phyloP scores from a whole-genome alignment of 2,888 invertebrate genomes.

The Imbricaverruca yamaguchii region DNA sequence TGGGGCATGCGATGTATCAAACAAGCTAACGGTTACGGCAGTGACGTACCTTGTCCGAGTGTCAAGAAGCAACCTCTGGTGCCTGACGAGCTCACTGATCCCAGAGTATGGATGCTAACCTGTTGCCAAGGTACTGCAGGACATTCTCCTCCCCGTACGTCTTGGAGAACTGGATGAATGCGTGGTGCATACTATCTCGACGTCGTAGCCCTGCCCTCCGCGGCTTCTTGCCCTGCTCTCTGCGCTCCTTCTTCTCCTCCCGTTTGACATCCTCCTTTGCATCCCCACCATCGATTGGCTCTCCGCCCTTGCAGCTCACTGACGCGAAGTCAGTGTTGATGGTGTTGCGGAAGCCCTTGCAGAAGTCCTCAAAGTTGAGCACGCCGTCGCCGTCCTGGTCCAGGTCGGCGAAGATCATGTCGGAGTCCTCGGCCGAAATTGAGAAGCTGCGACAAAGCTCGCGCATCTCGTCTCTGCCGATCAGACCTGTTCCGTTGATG shows the following conservation, averaged over 20 bases:
- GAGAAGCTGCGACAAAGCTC: slow-evolving; percentile 47
- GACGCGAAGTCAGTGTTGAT: slow-evolving; percentile 35
- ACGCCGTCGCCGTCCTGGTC: slow-evolving; percentile 49
- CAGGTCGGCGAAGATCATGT: slow-evolving; percentile 46
- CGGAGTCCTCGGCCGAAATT: slow-evolving; percentile 42
- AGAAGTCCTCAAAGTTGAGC: slow-evolving; percentile 48
- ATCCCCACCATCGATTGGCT: slow-evolving; percentile 26
- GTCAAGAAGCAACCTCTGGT: too few species aligned
- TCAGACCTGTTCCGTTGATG: slow-evolving; percentile 41
- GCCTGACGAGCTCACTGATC: too few species aligned
- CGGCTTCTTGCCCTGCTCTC: not conserved
- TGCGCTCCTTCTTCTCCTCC: not conserved
- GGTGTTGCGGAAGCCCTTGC: slow-evolving; percentile 45
- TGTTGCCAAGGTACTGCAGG: slow-evolving; percentile 36
- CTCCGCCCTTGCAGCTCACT: slow-evolving; percentile 34
- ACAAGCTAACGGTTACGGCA: too few species aligned
- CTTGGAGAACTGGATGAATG: slow-evolving; percentile 40
- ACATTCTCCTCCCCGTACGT: slow-evolving; percentile 38
- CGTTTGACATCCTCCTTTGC: not conserved
- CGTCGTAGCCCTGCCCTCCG: slow-evolving; percentile 35
- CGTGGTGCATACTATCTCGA: slow-evolving; percentile 37
- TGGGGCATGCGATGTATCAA: too few species aligned
- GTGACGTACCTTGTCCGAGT: too few species aligned
- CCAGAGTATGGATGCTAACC: not conserved
- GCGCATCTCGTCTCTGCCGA: slow-evolving; percentile 45